Conservation (phyloP, 2,113 vertebrate genomes). For the Leptosomus discolor region DNA sequence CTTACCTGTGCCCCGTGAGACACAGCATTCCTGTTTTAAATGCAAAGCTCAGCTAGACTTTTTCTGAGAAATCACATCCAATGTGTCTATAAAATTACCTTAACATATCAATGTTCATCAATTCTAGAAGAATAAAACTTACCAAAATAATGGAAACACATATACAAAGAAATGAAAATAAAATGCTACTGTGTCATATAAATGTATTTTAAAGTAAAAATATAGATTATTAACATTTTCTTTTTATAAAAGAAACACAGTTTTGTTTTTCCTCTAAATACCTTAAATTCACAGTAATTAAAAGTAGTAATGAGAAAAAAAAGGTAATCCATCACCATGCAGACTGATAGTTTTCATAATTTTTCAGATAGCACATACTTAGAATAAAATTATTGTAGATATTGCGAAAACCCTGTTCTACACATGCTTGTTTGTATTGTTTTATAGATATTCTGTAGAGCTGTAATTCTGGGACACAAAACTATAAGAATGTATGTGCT, state of each 20-base stretch:
- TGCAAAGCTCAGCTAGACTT: background rate
- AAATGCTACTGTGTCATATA: background rate
- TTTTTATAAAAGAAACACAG: background rate
- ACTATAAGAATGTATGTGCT: background rate
- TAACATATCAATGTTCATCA: background rate
- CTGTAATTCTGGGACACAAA: background rate
- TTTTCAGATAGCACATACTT: background rate
- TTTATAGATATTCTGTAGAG: background rate
- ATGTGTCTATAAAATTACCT: background rate
- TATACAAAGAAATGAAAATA: background rate
- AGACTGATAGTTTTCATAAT: background rate
- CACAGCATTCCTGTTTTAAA: background rate
- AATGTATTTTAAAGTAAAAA: background rate
- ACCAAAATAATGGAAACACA: background rate
- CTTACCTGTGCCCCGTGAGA: background rate
- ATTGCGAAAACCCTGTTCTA: background rate
- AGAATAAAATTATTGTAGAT: background rate
- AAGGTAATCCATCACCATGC: background rate
- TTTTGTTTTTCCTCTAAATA: background rate
- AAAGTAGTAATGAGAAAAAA: too few species aligned
- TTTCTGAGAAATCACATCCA: background rate
- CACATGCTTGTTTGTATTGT: background rate
- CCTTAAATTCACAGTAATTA: too few species aligned
- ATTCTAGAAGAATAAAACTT: background rate
- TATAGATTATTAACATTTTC: background rate